A percentile compares a stretch with the other conserved stretches of the same genome.
Conservation (phyloP, 2,113 vertebrate species). For the Microcebus tavaratra region DNA sequence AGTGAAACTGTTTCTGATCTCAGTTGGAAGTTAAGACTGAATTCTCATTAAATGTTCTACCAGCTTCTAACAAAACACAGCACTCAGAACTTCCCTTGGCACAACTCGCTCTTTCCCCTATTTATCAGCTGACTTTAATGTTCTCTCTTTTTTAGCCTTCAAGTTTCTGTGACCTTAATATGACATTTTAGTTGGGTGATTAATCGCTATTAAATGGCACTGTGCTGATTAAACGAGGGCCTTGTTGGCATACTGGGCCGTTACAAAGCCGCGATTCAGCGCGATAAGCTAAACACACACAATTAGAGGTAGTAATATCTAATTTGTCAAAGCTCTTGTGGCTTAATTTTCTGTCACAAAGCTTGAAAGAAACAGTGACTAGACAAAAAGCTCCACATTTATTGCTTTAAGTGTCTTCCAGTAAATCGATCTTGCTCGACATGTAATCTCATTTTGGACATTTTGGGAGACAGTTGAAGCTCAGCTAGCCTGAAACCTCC, state of each 20-base stretch:
- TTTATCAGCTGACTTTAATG: constrained; percentile 84
- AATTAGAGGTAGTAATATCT: constrained; percentile 88
- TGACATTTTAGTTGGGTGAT: constrained; percentile 87
- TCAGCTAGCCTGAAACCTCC: constrained; percentile 81
- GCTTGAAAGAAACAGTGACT: constrained; percentile 78
- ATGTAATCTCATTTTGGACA: constrained; percentile 87
- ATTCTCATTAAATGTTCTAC: constrained; percentile 81
- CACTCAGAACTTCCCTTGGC: constrained; percentile 80
- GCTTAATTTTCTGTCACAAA: constrained; percentile 83
- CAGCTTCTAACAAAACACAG: constrained; percentile 70
- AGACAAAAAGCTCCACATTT: constrained; percentile 84
- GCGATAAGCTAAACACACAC: constrained; percentile 88
- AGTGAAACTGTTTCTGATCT: constrained; percentile 80
- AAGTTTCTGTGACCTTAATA: constrained; percentile 87
- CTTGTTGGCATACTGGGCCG: constrained; percentile 83
- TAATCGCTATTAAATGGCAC: constrained; percentile 86
- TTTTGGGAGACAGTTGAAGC: constrained; percentile 84
- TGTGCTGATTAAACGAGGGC: constrained; percentile 85
- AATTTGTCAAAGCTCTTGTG: constrained; percentile 87
- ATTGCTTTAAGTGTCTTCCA: constrained; percentile 78
- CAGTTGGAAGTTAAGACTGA: constrained; percentile 74
- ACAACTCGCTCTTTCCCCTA: constrained; percentile 74
- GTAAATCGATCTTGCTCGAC: constrained; percentile 84
- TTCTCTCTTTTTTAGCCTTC: constrained; percentile 83
- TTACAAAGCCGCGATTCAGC: constrained; percentile 88